Evolutionary conservation across 2,888 invertebrate genomes (phyloP).

Genomic region (Thymelicus acteon): DNA sequence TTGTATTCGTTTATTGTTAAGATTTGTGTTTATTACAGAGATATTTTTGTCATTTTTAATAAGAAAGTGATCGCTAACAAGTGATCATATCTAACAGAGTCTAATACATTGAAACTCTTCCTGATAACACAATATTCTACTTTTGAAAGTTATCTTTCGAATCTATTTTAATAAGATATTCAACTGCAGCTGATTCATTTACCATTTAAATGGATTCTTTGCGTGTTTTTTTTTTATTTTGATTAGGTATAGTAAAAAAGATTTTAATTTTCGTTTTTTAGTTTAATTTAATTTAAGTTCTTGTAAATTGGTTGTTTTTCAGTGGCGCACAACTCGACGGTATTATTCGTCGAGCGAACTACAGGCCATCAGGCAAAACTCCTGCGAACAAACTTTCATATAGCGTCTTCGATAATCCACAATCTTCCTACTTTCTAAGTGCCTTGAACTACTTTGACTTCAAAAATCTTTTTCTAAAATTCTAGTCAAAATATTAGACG

Average conservation of each 20-base stretch:
- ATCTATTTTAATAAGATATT: too few relatives aligned
- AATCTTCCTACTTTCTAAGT: conserved; percentile 63
- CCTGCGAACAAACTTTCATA: conserved; percentile 94
- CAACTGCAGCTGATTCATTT: too few relatives aligned
- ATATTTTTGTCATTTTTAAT: too few relatives aligned
- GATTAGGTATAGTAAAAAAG: background rate
- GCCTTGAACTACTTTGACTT: conserved; percentile 57
- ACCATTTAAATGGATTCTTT: too few relatives aligned
- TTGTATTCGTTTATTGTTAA: background rate
- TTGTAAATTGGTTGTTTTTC: conserved; percentile 81
- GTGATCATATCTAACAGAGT: too few relatives aligned
- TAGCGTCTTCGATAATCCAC: conserved; percentile 76
- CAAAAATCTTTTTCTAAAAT: conserved; percentile 12
- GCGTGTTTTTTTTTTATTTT: background rate
- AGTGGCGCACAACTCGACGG: conserved; percentile 89
- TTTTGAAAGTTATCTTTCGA: too few relatives aligned
- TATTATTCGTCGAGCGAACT: conserved; percentile 93
- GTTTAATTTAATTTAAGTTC: conserved; percentile 39
- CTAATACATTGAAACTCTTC: too few relatives aligned
- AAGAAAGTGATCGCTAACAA: too few relatives aligned
- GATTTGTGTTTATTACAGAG: background rate
- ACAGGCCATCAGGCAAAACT: conserved; percentile 90
- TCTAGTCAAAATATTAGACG: conserved; percentile 8
- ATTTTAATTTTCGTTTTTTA: conserved; percentile 23
- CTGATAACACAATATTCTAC: too few relatives aligned